Conservation (phyloP, 1,140 invertebrate genomes). For the Lasaia peninsularis region DNA sequence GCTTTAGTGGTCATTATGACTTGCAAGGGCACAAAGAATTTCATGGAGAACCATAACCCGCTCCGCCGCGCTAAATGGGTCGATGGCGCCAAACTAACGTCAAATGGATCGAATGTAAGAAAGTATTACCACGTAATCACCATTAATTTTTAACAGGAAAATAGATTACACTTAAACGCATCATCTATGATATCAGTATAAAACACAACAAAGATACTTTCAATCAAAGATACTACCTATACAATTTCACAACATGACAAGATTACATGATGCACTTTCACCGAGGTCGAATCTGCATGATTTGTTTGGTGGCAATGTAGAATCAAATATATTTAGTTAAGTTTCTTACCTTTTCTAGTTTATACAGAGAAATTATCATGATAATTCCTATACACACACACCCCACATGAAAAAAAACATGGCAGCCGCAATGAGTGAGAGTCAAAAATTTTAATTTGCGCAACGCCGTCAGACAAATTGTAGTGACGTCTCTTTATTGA, state of each 20-base stretch:
- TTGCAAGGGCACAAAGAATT: constrained; percentile 60
- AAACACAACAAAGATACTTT: constrained; percentile 11
- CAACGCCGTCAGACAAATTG: constrained; percentile 68
- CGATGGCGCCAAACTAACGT: constrained; percentile 74
- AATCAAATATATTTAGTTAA: constrained; percentile 34
- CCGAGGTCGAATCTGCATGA: constrained; percentile 43
- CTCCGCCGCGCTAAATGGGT: constrained; percentile 68
- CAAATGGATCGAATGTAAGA: constrained; percentile 1
- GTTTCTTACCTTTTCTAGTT: constrained; percentile 62
- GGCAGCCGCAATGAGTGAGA: constrained; percentile 72
- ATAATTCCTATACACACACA: constrained; percentile 72
- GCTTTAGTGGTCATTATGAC: constrained; percentile 50
- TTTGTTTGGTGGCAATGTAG: constrained; percentile 19
- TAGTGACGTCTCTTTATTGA: constrained; percentile 58
- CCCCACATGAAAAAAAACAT: constrained; percentile 76
- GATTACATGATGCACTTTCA: constrained; percentile 76
- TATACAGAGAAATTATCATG: constrained; percentile 70
- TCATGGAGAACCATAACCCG: constrained; percentile 53
- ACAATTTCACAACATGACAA: constrained; percentile 71
- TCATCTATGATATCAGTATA: not conserved
- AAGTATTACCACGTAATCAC: not conserved
- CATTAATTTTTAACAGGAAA: not conserved
- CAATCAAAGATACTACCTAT: constrained; percentile 40
- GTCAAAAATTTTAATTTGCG: constrained; percentile 72
- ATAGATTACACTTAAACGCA: not conserved